Conservation (phyloP, 2,888 invertebrate genomes). For the Omphaloscelis lunosa region DNA sequence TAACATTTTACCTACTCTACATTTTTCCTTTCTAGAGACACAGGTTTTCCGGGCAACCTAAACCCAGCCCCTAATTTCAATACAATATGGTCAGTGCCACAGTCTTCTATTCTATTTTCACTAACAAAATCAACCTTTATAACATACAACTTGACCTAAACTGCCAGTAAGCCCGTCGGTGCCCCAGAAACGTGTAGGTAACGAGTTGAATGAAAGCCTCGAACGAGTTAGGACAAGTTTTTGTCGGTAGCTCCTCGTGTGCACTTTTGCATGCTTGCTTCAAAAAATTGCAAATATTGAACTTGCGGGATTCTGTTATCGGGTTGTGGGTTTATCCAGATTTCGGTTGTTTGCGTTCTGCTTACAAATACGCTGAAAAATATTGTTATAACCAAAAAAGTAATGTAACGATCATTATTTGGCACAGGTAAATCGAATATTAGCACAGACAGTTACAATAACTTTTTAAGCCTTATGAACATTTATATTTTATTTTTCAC, state of each 20-base stretch:
- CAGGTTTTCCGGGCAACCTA: no score
- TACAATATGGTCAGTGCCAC: no score
- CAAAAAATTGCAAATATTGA: slow-evolving; percentile 50
- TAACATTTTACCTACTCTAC: no score
- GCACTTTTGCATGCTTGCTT: slow-evolving; percentile 35
- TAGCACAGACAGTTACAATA: no score
- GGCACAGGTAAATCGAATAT: background rate
- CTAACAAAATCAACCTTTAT: no score
- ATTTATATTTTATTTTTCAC: background rate
- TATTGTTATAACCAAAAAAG: background rate
- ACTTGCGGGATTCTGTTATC: slow-evolving; percentile 26
- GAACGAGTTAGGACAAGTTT: slow-evolving; percentile 55
- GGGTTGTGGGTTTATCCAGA: background rate
- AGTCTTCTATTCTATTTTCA: no score
- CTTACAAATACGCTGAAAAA: background rate
- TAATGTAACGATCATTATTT: no score
- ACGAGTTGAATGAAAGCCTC: slow-evolving; percentile 58
- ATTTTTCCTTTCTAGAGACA: no score
- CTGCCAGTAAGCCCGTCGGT: slow-evolving; percentile 4
- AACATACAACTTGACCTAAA: slow-evolving; percentile 26
- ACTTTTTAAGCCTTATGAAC: background rate
- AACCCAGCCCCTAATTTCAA: no score
- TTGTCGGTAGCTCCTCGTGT: slow-evolving; percentile 37
- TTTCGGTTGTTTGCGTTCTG: background rate
- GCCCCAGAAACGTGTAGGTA: slow-evolving; percentile 46